Conservation (phyloP, 1,140 invertebrate species). For the Melipona quadrifasciata region DNA sequence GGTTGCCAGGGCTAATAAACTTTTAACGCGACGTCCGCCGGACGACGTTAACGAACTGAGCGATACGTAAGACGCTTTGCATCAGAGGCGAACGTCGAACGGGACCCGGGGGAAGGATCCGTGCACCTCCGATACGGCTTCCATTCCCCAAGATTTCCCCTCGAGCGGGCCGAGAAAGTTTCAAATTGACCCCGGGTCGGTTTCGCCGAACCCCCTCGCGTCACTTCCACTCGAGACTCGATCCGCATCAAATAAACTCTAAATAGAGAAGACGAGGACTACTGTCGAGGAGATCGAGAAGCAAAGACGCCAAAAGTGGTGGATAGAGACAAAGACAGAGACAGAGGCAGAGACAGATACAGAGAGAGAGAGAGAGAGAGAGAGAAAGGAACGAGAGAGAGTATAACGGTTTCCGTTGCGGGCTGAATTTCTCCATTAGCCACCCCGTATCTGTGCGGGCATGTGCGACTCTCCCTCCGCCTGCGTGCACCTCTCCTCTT, state of each 20-base stretch:
- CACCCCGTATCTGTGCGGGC: constrained; percentile 53
- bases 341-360: background rate
- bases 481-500: background rate
- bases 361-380: background rate
- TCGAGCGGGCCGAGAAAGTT: constrained; percentile 55
- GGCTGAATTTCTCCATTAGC: constrained; percentile 72
- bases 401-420: constrained; percentile 68
- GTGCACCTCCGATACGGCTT: constrained; percentile 21
- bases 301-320: background rate
- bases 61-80: constrained; percentile 22
- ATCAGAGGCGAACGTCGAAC: constrained; percentile 8
- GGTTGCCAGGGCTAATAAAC: background rate
- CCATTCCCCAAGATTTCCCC: constrained; percentile 57
- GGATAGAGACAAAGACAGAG: too few relatives aligned
- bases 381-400: constrained; percentile 6
- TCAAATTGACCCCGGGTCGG: constrained; percentile 62
- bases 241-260: constrained; percentile 66
- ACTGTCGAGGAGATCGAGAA: constrained; percentile 33
- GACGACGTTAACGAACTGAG: constrained; percentile 8
- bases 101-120: constrained; percentile 24
- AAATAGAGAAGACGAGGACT: constrained; percentile 61
- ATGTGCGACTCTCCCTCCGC: background rate
- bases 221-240: constrained; percentile 52
- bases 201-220: constrained; percentile 14
- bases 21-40: background rate